Evolutionary conservation across 2,888 invertebrate genomes (phyloP), one percentile per base, ranked within the genome.

Genomic region (Thymelicus lineola): DNA sequence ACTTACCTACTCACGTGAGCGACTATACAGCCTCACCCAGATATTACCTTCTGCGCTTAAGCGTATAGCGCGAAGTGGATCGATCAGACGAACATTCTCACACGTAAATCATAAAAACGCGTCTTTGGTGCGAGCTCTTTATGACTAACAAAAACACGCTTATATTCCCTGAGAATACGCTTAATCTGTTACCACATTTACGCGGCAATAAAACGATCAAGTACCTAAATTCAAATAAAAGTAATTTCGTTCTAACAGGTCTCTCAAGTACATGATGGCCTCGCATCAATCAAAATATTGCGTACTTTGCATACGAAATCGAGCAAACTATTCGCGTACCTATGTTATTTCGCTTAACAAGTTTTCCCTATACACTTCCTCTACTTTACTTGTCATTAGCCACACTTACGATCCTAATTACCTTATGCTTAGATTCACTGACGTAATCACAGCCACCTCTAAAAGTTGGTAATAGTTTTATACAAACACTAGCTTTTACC

Each of bases 301-400:
- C 53, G 53, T 12, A 53, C 53, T 67, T 70, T 59, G 45, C 71
- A 74, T 70, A 76, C 63, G 1, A 38, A 20, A 45, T 45, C 20
- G 61, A 17, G 7, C 15, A 28, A n/a, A 48, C 15, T 46, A 28
- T 59, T 15, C 42, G 12, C 55, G 20, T 17, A 50, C 6, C 6
- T 46, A n/a, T n/a, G n/a, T n/a, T n/a, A 46, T 46, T n/a, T 15
- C 48, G 48, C 15, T 50, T 50, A 46, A 50, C 17, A 50, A 50
- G 48, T 50, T 50, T 17, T n/a, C 48, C 17, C 15, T 6, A 17
- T n/a, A 15, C 20, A 50, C 53, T n/a, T 15, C 15, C 6, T 48
- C 6, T 7, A 10, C 20, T 53, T 53, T 20, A 20, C 20, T 10
- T 20, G 10, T 20, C 53, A 53, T 53, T 53, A 53, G 53, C 9